Percentiles rank a stretch among this genome's conserved stretches.
Evolutionary conservation across 1,140 invertebrate genomes (phyloP).

Genomic region (Drosophila busckii): DNA sequence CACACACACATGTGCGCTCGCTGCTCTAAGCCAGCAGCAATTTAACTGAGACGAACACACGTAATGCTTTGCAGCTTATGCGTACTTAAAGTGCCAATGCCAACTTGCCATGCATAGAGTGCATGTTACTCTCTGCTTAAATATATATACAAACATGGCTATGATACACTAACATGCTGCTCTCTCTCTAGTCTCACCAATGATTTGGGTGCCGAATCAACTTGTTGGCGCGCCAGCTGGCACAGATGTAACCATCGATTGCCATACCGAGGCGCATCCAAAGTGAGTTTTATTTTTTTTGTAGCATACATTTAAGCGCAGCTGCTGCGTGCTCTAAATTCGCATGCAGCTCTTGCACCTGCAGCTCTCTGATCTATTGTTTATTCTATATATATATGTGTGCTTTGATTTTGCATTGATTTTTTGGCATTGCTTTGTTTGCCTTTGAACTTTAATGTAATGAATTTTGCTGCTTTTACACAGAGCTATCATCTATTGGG

Average conservation of each 20-base stretch:
- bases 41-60: slow-evolving; percentile 38
- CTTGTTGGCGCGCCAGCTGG: slow-evolving; percentile 92
- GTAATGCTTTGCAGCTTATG: slow-evolving; percentile 68
- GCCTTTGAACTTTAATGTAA: neutral
- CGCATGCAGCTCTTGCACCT: too few relatives aligned
- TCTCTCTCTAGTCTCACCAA: slow-evolving; percentile 86
- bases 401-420: neutral
- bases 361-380: too few relatives aligned
- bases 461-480: slow-evolving; percentile 1
- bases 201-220: slow-evolving; percentile 94
- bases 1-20: slow-evolving; percentile 7
- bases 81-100: slow-evolving; percentile 54
- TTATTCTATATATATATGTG: too few relatives aligned
- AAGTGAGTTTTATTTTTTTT: slow-evolving; percentile 62
- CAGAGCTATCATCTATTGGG: slow-evolving; percentile 95
- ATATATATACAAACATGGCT: slow-evolving; percentile 33
- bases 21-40: neutral
- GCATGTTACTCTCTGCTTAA: neutral
- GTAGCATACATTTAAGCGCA: slow-evolving; percentile 24
- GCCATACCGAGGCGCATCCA: slow-evolving; percentile 95
- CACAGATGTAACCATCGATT: slow-evolving; percentile 94
- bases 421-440: slow-evolving; percentile 4
- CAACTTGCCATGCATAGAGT: slow-evolving; percentile 30
- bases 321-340: neutral
- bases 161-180: neutral